phyloP scores from a whole-genome alignment of 1,140 invertebrate genomes.

The Ruditapes philippinarum region DNA sequence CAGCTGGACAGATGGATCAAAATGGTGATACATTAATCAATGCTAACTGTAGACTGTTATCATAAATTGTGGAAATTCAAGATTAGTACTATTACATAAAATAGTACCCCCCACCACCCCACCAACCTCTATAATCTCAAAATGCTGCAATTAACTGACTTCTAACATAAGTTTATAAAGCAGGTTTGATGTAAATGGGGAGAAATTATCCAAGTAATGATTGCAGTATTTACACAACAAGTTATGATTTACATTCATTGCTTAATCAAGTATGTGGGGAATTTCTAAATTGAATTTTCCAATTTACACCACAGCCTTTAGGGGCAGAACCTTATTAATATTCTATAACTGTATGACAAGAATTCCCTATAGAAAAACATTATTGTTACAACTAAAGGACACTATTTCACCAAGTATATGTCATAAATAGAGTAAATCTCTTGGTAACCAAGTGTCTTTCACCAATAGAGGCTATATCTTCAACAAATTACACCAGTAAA shows the following conservation, averaged over 20 bases:
- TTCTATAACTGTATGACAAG: conserved; percentile 17
- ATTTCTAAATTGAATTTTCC: background rate
- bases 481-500: too few relatives aligned
- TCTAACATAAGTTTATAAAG: too few relatives aligned
- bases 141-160: too few relatives aligned
- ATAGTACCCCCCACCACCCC: too few relatives aligned
- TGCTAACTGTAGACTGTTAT: too few relatives aligned
- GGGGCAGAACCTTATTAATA: background rate
- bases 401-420: background rate
- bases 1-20: too few relatives aligned
- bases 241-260: background rate
- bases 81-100: too few relatives aligned
- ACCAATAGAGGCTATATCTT: too few relatives aligned
- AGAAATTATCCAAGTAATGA: conserved; percentile 1
- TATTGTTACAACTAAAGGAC: background rate
- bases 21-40: too few relatives aligned
- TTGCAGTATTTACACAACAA: background rate
- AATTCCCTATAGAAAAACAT: conserved; percentile 2
- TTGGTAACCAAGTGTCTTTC: background rate
- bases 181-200: conserved; percentile 1
- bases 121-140: too few relatives aligned
- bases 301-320: background rate
- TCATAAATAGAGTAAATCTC: too few relatives aligned
- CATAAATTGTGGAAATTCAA: too few relatives aligned
- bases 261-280: background rate